Base-by-base conservation (phyloP, 2,888 invertebrate species). In the Macropis europaea region DNA sequence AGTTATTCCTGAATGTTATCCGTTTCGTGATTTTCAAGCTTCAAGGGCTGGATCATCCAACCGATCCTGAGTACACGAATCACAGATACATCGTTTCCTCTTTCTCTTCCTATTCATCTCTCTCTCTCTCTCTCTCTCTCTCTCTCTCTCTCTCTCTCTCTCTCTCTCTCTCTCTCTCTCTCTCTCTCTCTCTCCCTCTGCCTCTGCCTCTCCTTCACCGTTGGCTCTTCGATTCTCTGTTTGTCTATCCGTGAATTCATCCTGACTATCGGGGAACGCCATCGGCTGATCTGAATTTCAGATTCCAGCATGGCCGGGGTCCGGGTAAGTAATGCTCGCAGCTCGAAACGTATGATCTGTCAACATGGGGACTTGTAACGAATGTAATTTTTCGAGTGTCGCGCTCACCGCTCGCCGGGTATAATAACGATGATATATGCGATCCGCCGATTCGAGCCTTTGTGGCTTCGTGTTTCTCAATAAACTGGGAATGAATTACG, bases 241-340 rank as follows among this genome's bases (percentile, higher is more conserved):
- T 72, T 72, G 73, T 34, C 68, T 77, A 76, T 76, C 73, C 56
- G 73, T 40, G 62, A 76, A 76, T 69, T 66, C 69, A 70, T 69
- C 69, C 63, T 17, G 60, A 43, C 68, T 76, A 76, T 73, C 76
- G 50, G 53, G 28, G 50, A 53, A 30, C 73, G 59, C 40, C 66
- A 76, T 76, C 76, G 76, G 40, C 38, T 24, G 69, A 77, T 77
- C 76, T 76, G 76, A 77, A 77, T 77, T 77, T 73, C 73, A 77
- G 73, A 77, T 76, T 73, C 26, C 36, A n/a, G 36, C 59, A 45
- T 11, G 17, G 28, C 6, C 40, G 6, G 17, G 15, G 32, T 54
- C 11, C 3, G 34, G 59, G 60, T 54, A 71, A 72, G 76, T 72
- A 75, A 76, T 42, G 68, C 26, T 67, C 53, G 45, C n/a, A 61